Percentiles rank a stretch among this genome's conserved stretches.
Evolutionary conservation across 2,113 vertebrate genomes (phyloP).

Genomic region (Blennius ocellaris): DNA sequence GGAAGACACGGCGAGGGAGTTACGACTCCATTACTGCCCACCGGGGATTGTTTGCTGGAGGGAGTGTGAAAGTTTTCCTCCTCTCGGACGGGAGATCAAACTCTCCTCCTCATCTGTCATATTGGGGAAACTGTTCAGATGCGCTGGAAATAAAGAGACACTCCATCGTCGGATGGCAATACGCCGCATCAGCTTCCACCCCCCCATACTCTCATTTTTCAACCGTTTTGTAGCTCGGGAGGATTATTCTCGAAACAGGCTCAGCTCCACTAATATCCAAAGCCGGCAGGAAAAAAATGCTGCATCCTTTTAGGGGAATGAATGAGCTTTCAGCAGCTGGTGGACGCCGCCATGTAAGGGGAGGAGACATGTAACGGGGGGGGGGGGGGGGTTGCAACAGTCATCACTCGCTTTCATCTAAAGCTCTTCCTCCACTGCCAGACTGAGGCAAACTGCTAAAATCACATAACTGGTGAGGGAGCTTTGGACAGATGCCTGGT

Average conservation of each 20-base stretch:
- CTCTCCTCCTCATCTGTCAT: constrained; percentile 52
- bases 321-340: constrained; percentile 52
- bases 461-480: constrained; percentile 35
- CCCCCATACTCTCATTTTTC: constrained; percentile 54
- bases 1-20: constrained; percentile 29
- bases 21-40: constrained; percentile 25
- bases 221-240: constrained; percentile 47
- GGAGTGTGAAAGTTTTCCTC: constrained; percentile 28
- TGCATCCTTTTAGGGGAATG: constrained; percentile 75
- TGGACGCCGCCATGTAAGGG: constrained; percentile 52
- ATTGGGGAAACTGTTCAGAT: constrained; percentile 74
- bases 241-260: constrained; percentile 66
- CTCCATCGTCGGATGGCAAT: constrained; percentile 77
- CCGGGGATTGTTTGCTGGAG: constrained; percentile 48
- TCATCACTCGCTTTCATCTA: constrained; percentile 27
- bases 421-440: too few species aligned
- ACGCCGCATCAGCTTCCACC: constrained; percentile 66
- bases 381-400: constrained; percentile 28
- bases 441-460: constrained; percentile 32
- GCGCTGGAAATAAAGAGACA: constrained; percentile 74
- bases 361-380: constrained; percentile 45
- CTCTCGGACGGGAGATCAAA: constrained; percentile 49
- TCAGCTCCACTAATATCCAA: constrained; percentile 51
- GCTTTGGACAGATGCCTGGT: constrained; percentile 33
- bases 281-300: constrained; percentile 59